Evolutionary conservation across 2,113 vertebrate genomes (phyloP).

Genomic region (Baryphthengus martii): DNA sequence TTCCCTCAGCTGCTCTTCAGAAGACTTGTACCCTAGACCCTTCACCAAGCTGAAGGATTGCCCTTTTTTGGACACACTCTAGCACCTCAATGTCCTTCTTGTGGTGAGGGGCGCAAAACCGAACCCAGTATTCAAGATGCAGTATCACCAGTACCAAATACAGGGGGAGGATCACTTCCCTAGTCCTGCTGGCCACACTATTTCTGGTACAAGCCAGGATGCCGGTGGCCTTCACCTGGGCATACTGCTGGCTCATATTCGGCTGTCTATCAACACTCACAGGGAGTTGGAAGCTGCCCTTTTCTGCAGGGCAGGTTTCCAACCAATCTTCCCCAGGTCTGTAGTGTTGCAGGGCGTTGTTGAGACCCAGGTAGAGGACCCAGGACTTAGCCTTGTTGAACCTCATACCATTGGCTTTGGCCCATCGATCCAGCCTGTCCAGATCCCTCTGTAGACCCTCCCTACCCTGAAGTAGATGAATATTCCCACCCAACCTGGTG

Average conservation of each 20-base stretch:
- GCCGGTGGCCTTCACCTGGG: not conserved
- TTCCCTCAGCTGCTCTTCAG: not conserved
- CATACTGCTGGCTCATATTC: not conserved
- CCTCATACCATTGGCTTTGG: not conserved
- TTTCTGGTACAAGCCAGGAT: not conserved
- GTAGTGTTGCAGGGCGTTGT: not conserved
- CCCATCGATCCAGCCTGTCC: not conserved
- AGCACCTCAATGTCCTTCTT: not conserved
- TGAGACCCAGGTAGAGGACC: not conserved
- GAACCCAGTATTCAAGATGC: not conserved
- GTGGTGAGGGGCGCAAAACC: not conserved
- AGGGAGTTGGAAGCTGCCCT: not conserved
- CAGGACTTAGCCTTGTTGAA: not conserved
- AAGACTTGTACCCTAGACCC: not conserved
- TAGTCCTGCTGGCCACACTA: not conserved
- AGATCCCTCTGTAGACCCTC: not conserved
- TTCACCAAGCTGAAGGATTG: not conserved
- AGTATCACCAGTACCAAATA: not conserved
- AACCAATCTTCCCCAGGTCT: not conserved
- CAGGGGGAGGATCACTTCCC: not conserved
- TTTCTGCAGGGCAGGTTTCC: accelerated
- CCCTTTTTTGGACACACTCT: not conserved
- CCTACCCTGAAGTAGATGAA: not conserved
- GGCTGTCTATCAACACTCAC: not conserved
- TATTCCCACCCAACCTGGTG: not conserved